Base-by-base conservation (phyloP, 2,113 vertebrate species). In the Acanthochromis polyacanthus region DNA sequence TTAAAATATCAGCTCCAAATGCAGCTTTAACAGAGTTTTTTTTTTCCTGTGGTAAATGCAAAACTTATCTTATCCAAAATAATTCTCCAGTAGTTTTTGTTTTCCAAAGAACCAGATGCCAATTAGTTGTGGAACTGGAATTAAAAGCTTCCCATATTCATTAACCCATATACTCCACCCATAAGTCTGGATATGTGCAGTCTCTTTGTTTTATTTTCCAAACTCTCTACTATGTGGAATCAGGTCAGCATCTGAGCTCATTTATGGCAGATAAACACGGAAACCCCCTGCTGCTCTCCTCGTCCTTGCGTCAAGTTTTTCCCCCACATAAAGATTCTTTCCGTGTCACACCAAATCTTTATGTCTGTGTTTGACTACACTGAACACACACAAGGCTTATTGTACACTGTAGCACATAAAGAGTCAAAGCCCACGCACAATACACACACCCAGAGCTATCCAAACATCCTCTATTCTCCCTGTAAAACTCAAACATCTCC, bases 201-300 rank as follows among this genome's bases (percentile, higher is more conserved):
- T 17, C 15, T 65, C 69, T 45, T 78, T 78, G 62, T 70, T 80
- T 75, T 23, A 2, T 72, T 32, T 53, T 16, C 43, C 16, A 57
- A 19, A 52, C 56, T 82, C 8, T 82, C 8, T 56, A 59, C 59
- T 70, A 40, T 70, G 61, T 63, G 65, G 17, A 83, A 73, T 45
- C 40, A 48, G 78, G 80, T 83, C 80, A 87, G 59, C 1, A 12
- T 58, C 76, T 76, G 22, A 81, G 38, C 36, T 78, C 56, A 38
- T 71, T 72, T 36, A 53, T 4, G n/a, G 60, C 8, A 25, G 38
- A 70, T 46, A 51, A 23, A 63, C 50, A 3, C 40, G 3, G 12
- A 15, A 15, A 0, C 43, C n/a, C 66, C 55, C n/a, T 71, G 36
- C 16, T 20, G 4, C 17, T 19, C 46, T 55, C 17, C 14, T 32